Evolutionary conservation across 2,888 invertebrate species (phyloP).

Genomic region (Meta bourneti): DNA sequence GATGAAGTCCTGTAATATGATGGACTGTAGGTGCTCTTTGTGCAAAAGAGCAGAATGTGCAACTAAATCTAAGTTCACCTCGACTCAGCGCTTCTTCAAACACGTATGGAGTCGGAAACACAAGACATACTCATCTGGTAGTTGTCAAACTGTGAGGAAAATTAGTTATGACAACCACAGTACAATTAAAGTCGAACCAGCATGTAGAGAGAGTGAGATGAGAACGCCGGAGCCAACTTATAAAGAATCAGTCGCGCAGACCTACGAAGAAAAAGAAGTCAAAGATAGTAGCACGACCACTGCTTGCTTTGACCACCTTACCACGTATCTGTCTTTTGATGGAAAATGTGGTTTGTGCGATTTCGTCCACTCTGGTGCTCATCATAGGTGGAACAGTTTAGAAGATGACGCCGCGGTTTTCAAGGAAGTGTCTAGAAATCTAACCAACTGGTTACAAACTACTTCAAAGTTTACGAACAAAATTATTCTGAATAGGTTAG

Average conservation of each 20-base stretch:
- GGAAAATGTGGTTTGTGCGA: conserved; percentile 74
- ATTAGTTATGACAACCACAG: conserved; percentile 32
- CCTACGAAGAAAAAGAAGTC: neutral
- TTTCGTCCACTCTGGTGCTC: conserved; percentile 64
- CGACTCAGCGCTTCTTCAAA: conserved; percentile 38
- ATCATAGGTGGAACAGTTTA: conserved; percentile 67
- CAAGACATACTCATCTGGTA: conserved; percentile 51
- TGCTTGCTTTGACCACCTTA: conserved; percentile 36
- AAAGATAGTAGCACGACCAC: conserved; percentile 21
- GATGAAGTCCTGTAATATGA: neutral
- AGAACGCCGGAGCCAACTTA: neutral
- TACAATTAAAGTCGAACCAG: neutral
- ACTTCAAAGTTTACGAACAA: conserved; percentile 32
- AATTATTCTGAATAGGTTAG: conserved; percentile 31
- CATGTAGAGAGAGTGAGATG: neutral
- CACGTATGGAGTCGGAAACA: conserved; percentile 41
- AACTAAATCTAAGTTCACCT: neutral
- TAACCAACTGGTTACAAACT: conserved; percentile 20
- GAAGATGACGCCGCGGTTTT: conserved; percentile 71
- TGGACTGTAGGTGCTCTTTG: neutral
- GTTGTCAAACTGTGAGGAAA: conserved; percentile 18
- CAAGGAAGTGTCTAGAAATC: conserved; percentile 53
- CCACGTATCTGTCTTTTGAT: conserved; percentile 22
- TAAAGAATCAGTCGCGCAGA: conserved; percentile 19
- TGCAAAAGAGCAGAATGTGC: conserved; percentile 7